phyloP scores from a whole-genome alignment of 2,113 vertebrate species.

The Andinoacara biseriatus region DNA sequence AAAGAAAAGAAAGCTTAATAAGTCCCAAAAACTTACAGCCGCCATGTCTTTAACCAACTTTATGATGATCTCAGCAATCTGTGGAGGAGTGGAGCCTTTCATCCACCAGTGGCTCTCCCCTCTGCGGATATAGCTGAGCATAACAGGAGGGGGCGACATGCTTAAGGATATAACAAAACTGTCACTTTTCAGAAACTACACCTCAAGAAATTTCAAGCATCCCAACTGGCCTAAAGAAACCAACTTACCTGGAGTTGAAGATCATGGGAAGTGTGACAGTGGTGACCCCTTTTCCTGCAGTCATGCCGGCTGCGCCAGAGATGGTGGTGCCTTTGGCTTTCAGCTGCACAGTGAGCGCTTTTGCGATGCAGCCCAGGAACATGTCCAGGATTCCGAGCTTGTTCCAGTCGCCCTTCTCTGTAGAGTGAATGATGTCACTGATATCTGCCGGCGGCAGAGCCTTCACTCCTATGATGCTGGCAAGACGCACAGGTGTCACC shows the following conservation, averaged over 20 bases:
- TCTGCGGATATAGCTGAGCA: slow-evolving; percentile 90
- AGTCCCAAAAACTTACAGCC: slow-evolving; percentile 83
- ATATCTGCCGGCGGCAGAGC: slow-evolving; percentile 97
- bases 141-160: neutral
- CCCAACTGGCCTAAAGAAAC: neutral
- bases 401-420: slow-evolving; percentile 98
- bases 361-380: slow-evolving; percentile 98
- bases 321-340: slow-evolving; percentile 98
- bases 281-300: slow-evolving; percentile 96
- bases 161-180: neutral
- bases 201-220: neutral
- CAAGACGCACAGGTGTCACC: slow-evolving; percentile 93
- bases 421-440: slow-evolving; percentile 99
- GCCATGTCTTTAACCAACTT: slow-evolving; percentile 99
- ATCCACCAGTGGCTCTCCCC: slow-evolving; percentile 99
- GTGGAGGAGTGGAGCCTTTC: slow-evolving; percentile 97
- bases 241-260: slow-evolving; percentile 94
- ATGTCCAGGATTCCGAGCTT: slow-evolving; percentile 97
- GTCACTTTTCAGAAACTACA: neutral
- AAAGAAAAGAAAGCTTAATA: neutral
- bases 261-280: slow-evolving; percentile 98
- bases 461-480: slow-evolving; percentile 97
- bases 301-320: slow-evolving; percentile 90
- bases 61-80: slow-evolving; percentile 99
- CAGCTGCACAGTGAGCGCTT: slow-evolving; percentile 97